Evolutionary conservation across 2,888 invertebrate genomes (phyloP).

Genomic region (Gonocerus acuteangulatus): DNA sequence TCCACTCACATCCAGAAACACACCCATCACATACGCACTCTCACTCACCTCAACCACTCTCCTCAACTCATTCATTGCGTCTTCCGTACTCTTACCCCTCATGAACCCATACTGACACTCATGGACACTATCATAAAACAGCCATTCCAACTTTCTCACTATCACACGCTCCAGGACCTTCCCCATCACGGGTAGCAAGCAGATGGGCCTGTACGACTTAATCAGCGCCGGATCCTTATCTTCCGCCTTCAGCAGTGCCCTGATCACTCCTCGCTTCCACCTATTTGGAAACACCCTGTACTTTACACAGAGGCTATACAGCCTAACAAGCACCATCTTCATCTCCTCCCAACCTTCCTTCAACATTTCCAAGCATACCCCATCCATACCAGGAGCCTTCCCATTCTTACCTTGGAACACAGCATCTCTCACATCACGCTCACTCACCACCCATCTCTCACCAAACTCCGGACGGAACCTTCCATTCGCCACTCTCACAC

Average conservation of each 20-base stretch:
- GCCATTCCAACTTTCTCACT: background rate
- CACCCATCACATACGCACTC: background rate
- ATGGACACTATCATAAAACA: background rate
- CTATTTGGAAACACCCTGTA: conserved; percentile 1
- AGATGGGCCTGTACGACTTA: conserved; percentile 13
- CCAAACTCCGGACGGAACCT: background rate
- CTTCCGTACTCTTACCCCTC: background rate
- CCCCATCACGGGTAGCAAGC: conserved; percentile 12
- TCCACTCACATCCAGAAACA: background rate
- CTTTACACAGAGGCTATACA: background rate
- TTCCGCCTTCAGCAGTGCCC: conserved; percentile 2
- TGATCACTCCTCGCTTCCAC: conserved; percentile 6
- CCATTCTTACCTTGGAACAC: background rate
- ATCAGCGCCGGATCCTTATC: conserved; percentile 1
- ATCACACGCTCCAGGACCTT: conserved; percentile 30
- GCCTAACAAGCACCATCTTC: background rate
- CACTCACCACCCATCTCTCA: background rate
- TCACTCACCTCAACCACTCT: no score
- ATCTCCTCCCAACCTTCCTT: background rate
- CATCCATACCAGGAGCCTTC: background rate
- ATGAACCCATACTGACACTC: background rate
- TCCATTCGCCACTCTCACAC: background rate
- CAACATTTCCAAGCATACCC: background rate
- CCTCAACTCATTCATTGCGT: conserved; percentile 23
- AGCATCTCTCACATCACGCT: background rate